Evolutionary conservation across 64 coral and sea anemone species (phyloP).

Genomic region (Trachythela sp.): DNA sequence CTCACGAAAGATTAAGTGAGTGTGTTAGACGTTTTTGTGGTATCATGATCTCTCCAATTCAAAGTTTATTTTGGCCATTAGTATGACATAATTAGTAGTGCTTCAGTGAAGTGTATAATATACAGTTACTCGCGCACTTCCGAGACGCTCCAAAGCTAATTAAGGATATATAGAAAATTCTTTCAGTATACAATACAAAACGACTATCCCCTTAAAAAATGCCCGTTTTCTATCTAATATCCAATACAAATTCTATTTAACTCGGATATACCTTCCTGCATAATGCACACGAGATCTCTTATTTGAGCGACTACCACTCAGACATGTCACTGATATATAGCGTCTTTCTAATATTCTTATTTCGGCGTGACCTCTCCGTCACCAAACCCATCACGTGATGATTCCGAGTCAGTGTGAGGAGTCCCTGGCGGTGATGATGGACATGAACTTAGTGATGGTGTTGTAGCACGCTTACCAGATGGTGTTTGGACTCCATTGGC

Average conservation of each 20-base stretch:
- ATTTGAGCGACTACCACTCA: background rate
- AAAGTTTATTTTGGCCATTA: too few species aligned
- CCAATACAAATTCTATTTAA: too few species aligned
- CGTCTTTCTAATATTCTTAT: background rate
- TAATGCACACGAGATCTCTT: background rate
- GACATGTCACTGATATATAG: background rate
- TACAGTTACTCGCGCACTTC: background rate
- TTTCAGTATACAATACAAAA: background rate
- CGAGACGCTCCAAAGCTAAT: background rate
- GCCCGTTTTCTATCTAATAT: background rate
- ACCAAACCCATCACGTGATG: constrained; percentile 88
- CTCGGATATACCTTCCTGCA: too few species aligned
- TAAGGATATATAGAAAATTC: background rate
- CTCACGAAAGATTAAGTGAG: too few species aligned
- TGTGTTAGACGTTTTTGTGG: too few species aligned
- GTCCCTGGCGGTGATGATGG: constrained; percentile 78
- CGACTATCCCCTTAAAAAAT: background rate
- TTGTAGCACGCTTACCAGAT: constrained; percentile 47
- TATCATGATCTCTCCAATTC: too few species aligned
- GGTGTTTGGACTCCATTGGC: background rate
- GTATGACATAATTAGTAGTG: too few species aligned
- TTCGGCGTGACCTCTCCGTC: constrained; percentile 22
- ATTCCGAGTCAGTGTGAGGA: constrained; percentile 66
- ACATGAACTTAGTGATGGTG: constrained; percentile 76
- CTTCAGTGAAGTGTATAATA: too few species aligned